Conservation (phyloP, 2,113 vertebrate genomes). For the Corydoras sp. region DNA sequence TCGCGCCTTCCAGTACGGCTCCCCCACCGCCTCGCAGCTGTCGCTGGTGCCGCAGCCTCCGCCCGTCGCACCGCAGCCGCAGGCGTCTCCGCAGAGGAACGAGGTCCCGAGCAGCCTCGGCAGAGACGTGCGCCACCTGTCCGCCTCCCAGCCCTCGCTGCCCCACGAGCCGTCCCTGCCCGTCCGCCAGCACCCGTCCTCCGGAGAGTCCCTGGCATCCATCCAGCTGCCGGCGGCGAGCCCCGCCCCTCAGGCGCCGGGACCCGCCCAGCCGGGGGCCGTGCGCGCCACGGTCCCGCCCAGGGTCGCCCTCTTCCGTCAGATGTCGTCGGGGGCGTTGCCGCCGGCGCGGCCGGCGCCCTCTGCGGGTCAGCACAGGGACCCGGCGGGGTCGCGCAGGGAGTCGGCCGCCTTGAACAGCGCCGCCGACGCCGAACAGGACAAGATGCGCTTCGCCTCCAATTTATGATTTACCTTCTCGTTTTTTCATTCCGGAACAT, state of each 20-base stretch:
- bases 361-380: conserved; percentile 72
- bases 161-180: conserved; percentile 85
- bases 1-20: conserved; percentile 90
- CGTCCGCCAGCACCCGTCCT: conserved; percentile 77
- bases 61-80: conserved; percentile 52
- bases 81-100: conserved; percentile 70
- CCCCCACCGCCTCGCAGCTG: conserved; percentile 85
- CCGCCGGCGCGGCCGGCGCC: conserved; percentile 75
- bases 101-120: conserved; percentile 87
- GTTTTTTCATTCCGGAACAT: conserved; percentile 37
- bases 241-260: conserved; percentile 58
- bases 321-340: conserved; percentile 93
- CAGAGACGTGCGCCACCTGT: conserved; percentile 88
- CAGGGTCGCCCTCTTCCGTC: conserved; percentile 84
- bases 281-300: conserved; percentile 77
- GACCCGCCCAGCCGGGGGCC: conserved; percentile 65
- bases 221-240: conserved; percentile 67
- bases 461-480: conserved; percentile 85
- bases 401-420: conserved; percentile 82
- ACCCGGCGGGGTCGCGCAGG: conserved; percentile 72
- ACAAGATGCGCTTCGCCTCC: conserved; percentile 92
- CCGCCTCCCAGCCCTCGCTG: conserved; percentile 94
- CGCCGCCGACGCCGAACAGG: conserved; percentile 86
- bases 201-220: conserved; percentile 86
- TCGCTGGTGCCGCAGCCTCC: conserved; percentile 74